Evolutionary conservation across 1,140 invertebrate genomes (phyloP), one percentile per base, ranked within the genome.

Genomic region (Chelonus insularis): DNA sequence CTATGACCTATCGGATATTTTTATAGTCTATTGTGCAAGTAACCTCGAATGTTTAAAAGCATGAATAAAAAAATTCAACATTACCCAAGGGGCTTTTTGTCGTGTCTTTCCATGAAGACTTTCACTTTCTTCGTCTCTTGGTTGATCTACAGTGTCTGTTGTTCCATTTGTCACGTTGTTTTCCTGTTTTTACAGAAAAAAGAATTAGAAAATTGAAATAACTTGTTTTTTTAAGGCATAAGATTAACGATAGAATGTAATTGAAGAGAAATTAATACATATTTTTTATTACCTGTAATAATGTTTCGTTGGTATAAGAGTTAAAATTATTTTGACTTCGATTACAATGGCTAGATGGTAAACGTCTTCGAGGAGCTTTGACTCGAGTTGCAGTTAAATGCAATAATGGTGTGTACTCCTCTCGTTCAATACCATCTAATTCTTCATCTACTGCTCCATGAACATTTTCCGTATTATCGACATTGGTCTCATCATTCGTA

Each of bases 331-430:
- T 64, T 12, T 72, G 70, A 78, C 78, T 68, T 70, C 82, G 67
- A 25, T 79, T 65, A 66, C 72, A 76, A 57, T 79, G 76, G 9
- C 77, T 76, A 0, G 88, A 86, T 6, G 88, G 88, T 23, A 84
- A 85, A 68, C 88, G 81, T 65, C 87, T 78, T 16, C 85, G 82
- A 1, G 88, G 87, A 66, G 85, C 86, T 74, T 86, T 87, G 1
- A 84, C 85, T 65, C 88, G 75, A 21, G 79, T 84, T 11, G 87
- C 87, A 21, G 88, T 89, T 51, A 87, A 78, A 70, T 89, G 88
- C 2, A 80, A 83, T 18, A 90, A 76, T 62, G 86, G 85, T 25
- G 81, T 78, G 18, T 81, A 78, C 57, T 82, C 80, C 9, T 75
- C 76, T 54, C 85, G 68, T 63, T 87, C 84, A n/a, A 88, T 79